Conservation (phyloP, 2,797 vertebrate species). For the Clamator glandarius region DNA sequence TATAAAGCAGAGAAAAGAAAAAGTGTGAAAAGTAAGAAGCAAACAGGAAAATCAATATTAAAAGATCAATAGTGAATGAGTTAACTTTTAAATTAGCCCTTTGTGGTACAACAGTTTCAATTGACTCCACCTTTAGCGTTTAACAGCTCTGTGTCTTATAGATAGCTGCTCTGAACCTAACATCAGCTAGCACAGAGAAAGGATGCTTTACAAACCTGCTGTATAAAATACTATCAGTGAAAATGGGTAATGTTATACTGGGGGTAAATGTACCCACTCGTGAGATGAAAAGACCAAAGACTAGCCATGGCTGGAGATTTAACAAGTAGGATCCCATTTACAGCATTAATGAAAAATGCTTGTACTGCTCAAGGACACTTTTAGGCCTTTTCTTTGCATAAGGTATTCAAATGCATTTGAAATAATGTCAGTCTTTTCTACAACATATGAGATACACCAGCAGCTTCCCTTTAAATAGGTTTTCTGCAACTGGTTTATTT, state of each 20-base stretch:
- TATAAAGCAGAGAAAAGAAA: constrained; percentile 23
- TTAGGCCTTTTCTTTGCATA: constrained; percentile 30
- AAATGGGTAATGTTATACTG: not conserved
- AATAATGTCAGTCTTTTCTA: constrained; percentile 53
- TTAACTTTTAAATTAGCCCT: constrained; percentile 58
- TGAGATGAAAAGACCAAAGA: not conserved
- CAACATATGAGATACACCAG: constrained; percentile 44
- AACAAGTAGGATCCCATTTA: not conserved
- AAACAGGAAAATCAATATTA: constrained; percentile 21
- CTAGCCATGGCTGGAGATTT: not conserved
- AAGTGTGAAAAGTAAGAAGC: constrained; percentile 26
- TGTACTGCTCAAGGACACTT: constrained; percentile 58
- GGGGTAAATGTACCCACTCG: not conserved
- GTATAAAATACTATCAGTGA: not conserved
- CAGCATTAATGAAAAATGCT: not conserved
- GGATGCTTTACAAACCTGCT: not conserved
- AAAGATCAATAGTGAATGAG: constrained; percentile 19
- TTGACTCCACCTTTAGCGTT: constrained; percentile 30
- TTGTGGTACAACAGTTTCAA: constrained; percentile 35
- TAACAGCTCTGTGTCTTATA: not conserved
- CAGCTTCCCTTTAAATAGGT: constrained; percentile 53
- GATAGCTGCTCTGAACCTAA: constrained; percentile 17
- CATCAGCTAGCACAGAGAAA: not conserved
- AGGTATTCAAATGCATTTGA: constrained; percentile 49
- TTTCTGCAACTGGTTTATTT: constrained; percentile 55